phyloP scores from a whole-genome alignment of 2,797 vertebrate genomes.

The Perodicticus potto region DNA sequence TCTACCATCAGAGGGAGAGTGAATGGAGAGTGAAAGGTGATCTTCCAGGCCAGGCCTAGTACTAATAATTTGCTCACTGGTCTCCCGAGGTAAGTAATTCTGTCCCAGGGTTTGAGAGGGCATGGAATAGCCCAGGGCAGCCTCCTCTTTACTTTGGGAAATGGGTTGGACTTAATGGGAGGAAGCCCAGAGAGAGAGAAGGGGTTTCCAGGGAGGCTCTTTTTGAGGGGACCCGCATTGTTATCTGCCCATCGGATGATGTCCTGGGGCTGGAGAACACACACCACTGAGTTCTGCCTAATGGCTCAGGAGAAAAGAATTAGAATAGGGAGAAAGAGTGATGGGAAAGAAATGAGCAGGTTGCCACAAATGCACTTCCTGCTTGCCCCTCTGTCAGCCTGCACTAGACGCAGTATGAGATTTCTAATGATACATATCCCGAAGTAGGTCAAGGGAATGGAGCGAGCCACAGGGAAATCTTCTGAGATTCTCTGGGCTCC shows the following conservation, averaged over 20 bases:
- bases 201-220: background rate
- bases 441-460: slow-evolving; percentile 43
- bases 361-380: background rate
- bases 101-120: background rate
- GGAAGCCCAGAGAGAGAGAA: background rate
- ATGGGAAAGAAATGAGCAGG: background rate
- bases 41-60: slow-evolving; percentile 31
- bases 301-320: background rate
- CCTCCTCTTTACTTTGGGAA: background rate
- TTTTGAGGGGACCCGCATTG: background rate
- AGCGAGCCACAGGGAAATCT: background rate
- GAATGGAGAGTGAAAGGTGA: slow-evolving; percentile 71
- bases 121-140: background rate
- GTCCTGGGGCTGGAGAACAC: background rate
- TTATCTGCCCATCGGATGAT: background rate
- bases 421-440: background rate
- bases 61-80: slow-evolving; percentile 16
- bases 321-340: background rate
- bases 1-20: slow-evolving; percentile 56
- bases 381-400: background rate
- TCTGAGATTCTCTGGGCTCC: background rate
- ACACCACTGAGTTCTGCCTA: background rate
- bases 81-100: background rate
- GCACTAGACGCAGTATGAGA: background rate
- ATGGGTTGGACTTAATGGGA: slow-evolving; percentile 23